Evolutionary conservation across 37 sponge, comb jelly and placozoan genomes (phyloP), one percentile per base, ranked within the genome.

Genomic region (Cladorhizidae sp.): DNA sequence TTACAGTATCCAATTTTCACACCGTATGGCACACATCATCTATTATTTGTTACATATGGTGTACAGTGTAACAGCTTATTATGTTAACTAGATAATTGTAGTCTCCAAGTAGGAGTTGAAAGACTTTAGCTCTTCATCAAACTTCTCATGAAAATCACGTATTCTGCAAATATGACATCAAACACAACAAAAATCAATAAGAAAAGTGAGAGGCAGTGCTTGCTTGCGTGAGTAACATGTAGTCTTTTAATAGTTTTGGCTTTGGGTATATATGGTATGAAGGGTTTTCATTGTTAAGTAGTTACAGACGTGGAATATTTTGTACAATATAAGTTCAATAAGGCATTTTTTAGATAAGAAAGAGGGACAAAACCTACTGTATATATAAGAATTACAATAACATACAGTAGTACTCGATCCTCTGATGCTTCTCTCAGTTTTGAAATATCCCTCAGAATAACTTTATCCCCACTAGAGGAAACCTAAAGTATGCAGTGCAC

Each of bases 391-490:
- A 76, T 43, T 39, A 23, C 18, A 20, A 28, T 56, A 3, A 52
- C 73, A 55, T 52, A 86, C 86, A n/a, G 62, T 45, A 79, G 33
- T 15, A 79, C 80, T 49, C 80, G 70, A 40, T 73, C 54, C 36
- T 78, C 73, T 20, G 86, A 86, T 45, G 61, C 67, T 51, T 86
- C 74, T 31, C 43, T 86, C 32, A 86, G 42, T 8, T 15, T 37
- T 31, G 74, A 51, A 43, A 86, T 73, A 21, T 86, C 86, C 25
- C 63, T 79, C 55, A 86, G 55, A 25, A 86, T 41, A 22, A 73
- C 86, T 40, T 58, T 62, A 49, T 86, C 86, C 33, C 67, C 57
- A 54, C 32, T 40, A 21, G 80, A 71, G n/a, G 56, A 72, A 26
- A 17, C 18, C 86, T 86, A 31, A 12, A 40, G 32, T n/a, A 36